phyloP scores from a whole-genome alignment of 2,113 vertebrate genomes.

The Paracanthobrama guichenoti region DNA sequence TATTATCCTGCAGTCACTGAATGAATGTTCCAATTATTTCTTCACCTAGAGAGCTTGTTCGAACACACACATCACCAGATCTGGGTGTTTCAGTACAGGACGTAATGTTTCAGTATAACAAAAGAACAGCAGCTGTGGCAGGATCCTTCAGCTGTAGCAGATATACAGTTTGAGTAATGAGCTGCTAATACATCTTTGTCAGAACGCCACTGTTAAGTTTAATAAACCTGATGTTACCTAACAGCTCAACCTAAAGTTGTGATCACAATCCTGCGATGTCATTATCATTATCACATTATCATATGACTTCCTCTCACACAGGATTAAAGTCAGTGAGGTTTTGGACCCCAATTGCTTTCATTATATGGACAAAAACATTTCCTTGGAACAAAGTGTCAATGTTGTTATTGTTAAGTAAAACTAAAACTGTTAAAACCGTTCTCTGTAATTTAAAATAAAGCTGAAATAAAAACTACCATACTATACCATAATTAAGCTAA shows the following conservation, averaged over 20 bases:
- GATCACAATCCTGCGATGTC: background rate
- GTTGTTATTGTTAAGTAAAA: too few species aligned
- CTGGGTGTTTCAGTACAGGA: background rate
- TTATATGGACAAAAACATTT: too few species aligned
- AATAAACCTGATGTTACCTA: background rate
- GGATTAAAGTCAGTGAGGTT: too few species aligned
- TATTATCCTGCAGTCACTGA: constrained; percentile 8
- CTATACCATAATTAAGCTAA: too few species aligned
- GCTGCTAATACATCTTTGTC: background rate
- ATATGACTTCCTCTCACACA: too few species aligned
- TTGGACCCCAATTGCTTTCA: too few species aligned
- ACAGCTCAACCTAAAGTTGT: background rate
- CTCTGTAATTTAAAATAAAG: too few species aligned
- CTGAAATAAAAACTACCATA: too few species aligned
- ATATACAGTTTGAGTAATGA: background rate
- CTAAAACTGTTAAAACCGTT: too few species aligned
- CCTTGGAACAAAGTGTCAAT: too few species aligned
- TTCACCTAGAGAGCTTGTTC: background rate
- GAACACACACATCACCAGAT: constrained; percentile 7
- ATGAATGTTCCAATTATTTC: constrained; percentile 28
- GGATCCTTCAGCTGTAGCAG: background rate
- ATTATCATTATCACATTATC: too few species aligned
- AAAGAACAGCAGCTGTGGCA: background rate
- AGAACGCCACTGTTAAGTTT: background rate
- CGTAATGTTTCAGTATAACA: background rate